Base-by-base conservation (phyloP, 2,888 invertebrate genomes). In the Acleris holmiana region DNA sequence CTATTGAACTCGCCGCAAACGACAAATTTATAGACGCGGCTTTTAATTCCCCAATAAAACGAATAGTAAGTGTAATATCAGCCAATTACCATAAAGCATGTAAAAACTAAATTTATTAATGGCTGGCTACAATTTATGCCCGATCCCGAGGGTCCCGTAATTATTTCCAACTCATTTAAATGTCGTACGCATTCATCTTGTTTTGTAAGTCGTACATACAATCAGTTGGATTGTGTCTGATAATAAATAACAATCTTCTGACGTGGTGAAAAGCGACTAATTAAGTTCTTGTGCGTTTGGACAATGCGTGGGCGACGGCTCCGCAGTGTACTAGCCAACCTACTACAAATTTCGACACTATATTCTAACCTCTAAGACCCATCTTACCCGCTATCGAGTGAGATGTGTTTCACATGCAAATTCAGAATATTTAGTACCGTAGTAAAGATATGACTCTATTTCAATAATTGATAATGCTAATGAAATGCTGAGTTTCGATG, bases 241-340 rank as follows among this genome's bases (percentile, higher is more conserved):
- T 82, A 84, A 90, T 91, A 90, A 90, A 91, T 90, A 88, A 87
- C 84, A 75, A 64, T 79, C 72, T 75, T 68, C 75, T 68, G 79
- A 80, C 80, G 82, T 77, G 85, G 82, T 84, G 86, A 87, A 81
- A 86, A 79, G 80, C 79, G 75, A 83, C 90, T 91, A 91, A 91
- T 91, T 90, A 91, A 91, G 91, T 89, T 88, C 89, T 89, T 88
- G 85, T 86, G 84, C 73, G 82, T 78, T 78, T 75, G 78, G 73
- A 79, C 78, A 71, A 70, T 68, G 83, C 84, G 90, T 90, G 81
- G 90, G 90, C 80, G 84, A 70, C 68, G 76, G 78, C 76, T 76
- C 70, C 71, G 76, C 76, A 74, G 75, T 76, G 75, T 77, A 25
- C 40, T 46, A 40, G 15, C 4, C 13, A 19, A 8, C 23, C 44